A percentile compares a stretch with the other conserved stretches of the same genome.
Evolutionary conservation across 2,113 vertebrate genomes (phyloP).

Genomic region (Donacobius atricapilla): DNA sequence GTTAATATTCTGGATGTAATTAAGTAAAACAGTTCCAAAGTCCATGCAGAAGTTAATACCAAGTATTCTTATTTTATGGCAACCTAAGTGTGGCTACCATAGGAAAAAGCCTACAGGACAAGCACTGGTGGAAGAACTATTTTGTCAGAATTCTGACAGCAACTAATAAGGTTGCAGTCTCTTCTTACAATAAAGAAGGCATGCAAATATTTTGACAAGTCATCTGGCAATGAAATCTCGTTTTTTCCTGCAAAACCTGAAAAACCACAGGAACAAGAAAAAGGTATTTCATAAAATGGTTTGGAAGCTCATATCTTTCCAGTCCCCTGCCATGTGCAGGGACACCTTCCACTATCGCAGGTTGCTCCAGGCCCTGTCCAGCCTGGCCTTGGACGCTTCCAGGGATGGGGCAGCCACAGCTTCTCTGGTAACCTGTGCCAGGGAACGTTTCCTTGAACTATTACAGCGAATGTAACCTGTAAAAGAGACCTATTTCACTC

Average conservation of each 20-base stretch:
- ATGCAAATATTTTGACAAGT: background rate
- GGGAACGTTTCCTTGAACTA: background rate
- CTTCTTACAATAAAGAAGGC: background rate
- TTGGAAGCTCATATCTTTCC: background rate
- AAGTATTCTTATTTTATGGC: background rate
- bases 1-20: background rate
- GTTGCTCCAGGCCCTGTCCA: fast-evolving
- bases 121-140: fast-evolving
- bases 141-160: background rate
- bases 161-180: background rate
- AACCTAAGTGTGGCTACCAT: fast-evolving
- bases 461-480: background rate
- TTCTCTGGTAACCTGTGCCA: background rate
- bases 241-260: background rate
- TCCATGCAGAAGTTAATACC: background rate
- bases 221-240: background rate
- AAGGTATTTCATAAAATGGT: background rate
- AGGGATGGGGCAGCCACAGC: background rate
- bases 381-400: background rate
- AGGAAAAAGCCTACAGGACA: background rate
- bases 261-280: background rate
- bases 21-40: background rate
- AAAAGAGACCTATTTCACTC: background rate
- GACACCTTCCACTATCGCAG: background rate
- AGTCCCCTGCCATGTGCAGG: background rate